Evolutionary conservation across 1,140 invertebrate species (phyloP), one percentile per base, ranked within the genome.

Genomic region (Triops longicaudatus): DNA sequence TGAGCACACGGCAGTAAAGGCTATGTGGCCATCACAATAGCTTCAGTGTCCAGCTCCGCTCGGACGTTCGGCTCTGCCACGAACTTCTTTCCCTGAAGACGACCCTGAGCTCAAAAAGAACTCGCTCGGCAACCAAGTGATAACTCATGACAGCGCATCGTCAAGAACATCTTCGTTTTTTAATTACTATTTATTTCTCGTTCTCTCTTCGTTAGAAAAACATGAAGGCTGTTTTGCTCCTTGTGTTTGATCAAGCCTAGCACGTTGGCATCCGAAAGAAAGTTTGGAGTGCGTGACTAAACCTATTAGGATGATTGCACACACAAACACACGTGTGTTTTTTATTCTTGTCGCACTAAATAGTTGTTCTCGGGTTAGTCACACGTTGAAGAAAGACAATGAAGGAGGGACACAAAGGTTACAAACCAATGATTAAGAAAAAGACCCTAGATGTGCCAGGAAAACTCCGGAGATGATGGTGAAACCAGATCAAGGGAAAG

Each of bases 41-140:
- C 9, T 17, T 14, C 22, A 6, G 50, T 63, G 22, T 22, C 50
- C 22, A n/a, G 17, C 22, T 63, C 3, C 17, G 22, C 50, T 22
- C 3, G 4, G 22, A 22, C 50, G 50, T 63, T 63, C 22, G 50
- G 50, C 6, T 63, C 17, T 63, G 50, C 50, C n/a, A 22, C 1
- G 50, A 63, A 63, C 50, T 63, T 63, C 50, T 63, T 22, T 63
- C 50, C 50, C 50, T n/a, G 22, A 63, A 22, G 22, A 63, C 50
- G 50, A 63, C 50, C 50, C 50, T 63, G 50, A 63, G 50, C 50
- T 63, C 50, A 63, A 63, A 63, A 63, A 63, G 50, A 63, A 63
- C 50, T 22, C 6, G 50, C 31, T 37, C 22, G 50, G 50, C 50
- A 17, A 63, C 3, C 5, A 11, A 63, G 31, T 37, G 14, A 63